Percentiles rank a stretch among this genome's conserved stretches.
Evolutionary conservation across 2,888 invertebrate species (phyloP).

Genomic region (Trileptium ribeirensis): DNA sequence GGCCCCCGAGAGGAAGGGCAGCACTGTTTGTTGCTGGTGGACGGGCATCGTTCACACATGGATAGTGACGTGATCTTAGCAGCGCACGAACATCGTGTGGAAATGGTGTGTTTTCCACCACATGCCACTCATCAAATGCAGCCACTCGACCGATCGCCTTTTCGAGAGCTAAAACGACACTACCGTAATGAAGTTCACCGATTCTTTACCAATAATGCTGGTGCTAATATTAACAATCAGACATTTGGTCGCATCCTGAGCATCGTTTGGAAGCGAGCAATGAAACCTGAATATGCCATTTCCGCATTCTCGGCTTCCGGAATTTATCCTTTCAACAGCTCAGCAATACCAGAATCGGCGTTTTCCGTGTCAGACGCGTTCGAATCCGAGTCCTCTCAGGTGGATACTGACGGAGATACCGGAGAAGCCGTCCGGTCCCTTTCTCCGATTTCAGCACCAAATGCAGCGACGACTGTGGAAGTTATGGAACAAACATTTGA

Average conservation of each 20-base stretch:
- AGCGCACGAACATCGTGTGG: background rate
- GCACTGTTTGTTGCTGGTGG: background rate
- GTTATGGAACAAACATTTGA: too few species aligned
- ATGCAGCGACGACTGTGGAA: too few species aligned
- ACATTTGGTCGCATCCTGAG: background rate
- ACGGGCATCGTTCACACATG: background rate
- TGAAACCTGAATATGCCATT: background rate
- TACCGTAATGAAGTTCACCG: background rate
- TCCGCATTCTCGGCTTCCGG: background rate
- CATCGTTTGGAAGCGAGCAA: background rate
- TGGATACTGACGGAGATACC: too few species aligned
- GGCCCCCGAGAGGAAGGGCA: too few species aligned
- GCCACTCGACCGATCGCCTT: background rate
- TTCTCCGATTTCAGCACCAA: too few species aligned
- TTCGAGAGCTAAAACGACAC: background rate
- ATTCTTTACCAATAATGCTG: background rate
- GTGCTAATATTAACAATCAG: background rate
- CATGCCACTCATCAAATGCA: background rate
- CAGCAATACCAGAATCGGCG: too few species aligned
- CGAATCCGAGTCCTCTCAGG: too few species aligned
- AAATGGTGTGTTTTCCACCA: background rate
- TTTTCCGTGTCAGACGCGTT: too few species aligned
- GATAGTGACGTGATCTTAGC: background rate
- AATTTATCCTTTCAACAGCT: background rate
- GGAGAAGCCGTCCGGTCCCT: too few species aligned